phyloP scores from a whole-genome alignment of 92 coral and sea anemone species.

The Porites divaricata region DNA sequence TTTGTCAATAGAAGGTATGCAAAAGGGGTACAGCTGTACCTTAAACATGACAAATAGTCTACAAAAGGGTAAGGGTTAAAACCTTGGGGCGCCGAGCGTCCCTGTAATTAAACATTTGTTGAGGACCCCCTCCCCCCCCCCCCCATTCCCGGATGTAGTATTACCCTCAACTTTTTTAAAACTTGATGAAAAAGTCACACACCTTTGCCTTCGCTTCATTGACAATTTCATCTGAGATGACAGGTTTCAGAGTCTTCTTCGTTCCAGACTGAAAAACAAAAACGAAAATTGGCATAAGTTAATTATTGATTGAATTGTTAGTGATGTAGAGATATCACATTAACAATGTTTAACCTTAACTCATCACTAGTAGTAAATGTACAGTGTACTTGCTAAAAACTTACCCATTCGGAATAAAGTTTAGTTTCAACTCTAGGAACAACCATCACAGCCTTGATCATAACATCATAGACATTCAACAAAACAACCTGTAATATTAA shows the following conservation, averaged over 20 bases:
- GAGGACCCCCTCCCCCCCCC: too few species aligned
- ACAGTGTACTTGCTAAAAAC: slow-evolving; percentile 8
- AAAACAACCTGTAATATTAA: slow-evolving; percentile 76
- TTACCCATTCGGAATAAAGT: slow-evolving; percentile 97
- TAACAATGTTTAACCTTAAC: too few species aligned
- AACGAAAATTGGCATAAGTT: neutral
- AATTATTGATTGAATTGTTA: neutral
- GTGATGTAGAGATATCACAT: too few species aligned
- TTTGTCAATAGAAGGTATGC: too few species aligned
- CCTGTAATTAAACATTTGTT: too few species aligned
- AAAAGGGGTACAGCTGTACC: too few species aligned
- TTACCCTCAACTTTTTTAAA: neutral
- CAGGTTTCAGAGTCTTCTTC: slow-evolving; percentile 94
- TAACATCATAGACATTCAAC: slow-evolving; percentile 95
- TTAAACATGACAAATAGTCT: too few species aligned
- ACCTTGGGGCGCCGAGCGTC: too few species aligned
- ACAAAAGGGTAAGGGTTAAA: too few species aligned
- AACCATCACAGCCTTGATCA: slow-evolving; percentile 97
- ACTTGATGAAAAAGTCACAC: neutral
- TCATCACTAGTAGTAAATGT: too few species aligned
- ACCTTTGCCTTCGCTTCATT: slow-evolving; percentile 94
- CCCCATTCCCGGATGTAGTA: too few species aligned
- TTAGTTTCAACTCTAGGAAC: slow-evolving; percentile 99
- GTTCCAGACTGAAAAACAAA: slow-evolving; percentile 69
- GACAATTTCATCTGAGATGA: slow-evolving; percentile 95